Evolutionary conservation across 2,113 vertebrate genomes (phyloP).

Genomic region (Eublepharis macularius): DNA sequence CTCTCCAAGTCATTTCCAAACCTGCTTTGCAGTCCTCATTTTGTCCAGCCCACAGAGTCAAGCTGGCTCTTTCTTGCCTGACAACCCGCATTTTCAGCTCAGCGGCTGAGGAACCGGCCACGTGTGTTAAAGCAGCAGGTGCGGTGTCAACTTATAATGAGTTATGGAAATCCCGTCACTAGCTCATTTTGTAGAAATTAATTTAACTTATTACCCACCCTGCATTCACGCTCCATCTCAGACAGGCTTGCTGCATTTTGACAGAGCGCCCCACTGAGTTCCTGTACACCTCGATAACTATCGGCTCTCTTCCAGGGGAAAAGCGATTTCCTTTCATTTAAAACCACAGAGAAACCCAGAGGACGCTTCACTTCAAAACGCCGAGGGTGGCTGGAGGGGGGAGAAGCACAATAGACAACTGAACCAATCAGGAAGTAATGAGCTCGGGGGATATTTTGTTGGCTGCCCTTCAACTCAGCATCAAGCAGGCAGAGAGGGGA

Average conservation of each 20-base stretch:
- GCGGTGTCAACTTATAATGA: conserved; percentile 6
- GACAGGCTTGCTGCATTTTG: not conserved
- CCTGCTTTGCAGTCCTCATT: conserved; percentile 13
- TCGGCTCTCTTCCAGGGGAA: not conserved
- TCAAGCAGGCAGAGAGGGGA: too few species aligned
- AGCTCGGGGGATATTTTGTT: too few species aligned
- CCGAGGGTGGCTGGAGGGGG: not conserved
- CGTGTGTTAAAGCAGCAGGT: conserved; percentile 20
- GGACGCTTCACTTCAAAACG: not conserved
- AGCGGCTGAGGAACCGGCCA: conserved; percentile 6
- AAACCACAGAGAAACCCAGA: not conserved
- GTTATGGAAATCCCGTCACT: conserved; percentile 21
- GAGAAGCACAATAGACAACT: not conserved
- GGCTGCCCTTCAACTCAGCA: too few species aligned
- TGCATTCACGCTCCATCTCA: not conserved
- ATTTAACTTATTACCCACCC: not conserved
- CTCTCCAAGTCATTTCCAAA: not conserved
- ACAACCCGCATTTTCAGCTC: conserved; percentile 49
- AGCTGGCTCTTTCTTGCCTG: conserved; percentile 10
- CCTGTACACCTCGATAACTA: not conserved
- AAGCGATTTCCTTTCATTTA: not conserved
- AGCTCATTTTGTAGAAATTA: not conserved
- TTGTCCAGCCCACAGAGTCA: not conserved
- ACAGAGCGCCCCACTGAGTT: not conserved
- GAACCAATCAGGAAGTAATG: too few species aligned